Evolutionary conservation across 2,113 vertebrate genomes (phyloP).

Genomic region (Pheucticus melanocephalus): DNA sequence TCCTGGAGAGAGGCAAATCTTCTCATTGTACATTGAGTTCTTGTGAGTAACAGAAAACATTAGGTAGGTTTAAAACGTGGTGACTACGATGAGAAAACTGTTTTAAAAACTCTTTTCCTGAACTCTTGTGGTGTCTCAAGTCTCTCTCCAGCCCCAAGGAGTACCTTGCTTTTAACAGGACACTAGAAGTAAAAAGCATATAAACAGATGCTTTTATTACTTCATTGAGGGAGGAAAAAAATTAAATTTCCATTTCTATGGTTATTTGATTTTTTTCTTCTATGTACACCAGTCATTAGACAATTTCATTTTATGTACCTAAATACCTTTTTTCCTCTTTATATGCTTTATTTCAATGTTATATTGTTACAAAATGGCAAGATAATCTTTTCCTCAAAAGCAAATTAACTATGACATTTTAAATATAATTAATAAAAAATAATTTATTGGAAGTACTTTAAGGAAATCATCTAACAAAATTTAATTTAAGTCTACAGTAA

Average conservation of each 20-base stretch:
- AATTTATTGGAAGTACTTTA: not conserved
- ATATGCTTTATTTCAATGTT: not conserved
- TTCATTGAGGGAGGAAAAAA: not conserved
- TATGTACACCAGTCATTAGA: not conserved
- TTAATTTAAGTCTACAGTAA: not conserved
- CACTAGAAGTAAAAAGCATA: not conserved
- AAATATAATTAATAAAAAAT: not conserved
- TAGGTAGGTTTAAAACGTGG: not conserved
- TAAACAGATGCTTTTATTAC: not conserved
- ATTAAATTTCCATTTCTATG: not conserved
- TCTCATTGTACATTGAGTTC: not conserved
- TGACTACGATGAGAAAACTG: not conserved
- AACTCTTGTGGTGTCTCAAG: not conserved
- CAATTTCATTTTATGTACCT: not conserved
- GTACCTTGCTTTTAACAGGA: not conserved
- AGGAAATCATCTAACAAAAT: not conserved
- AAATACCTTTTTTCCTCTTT: not conserved
- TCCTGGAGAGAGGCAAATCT: not conserved
- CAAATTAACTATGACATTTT: not conserved
- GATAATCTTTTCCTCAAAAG: not conserved
- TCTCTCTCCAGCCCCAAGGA: rapidly evolving
- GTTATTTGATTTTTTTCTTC: not conserved
- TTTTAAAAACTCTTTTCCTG: not conserved
- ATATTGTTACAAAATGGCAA: not conserved
- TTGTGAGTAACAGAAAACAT: not conserved